Evolutionary conservation across 2,888 invertebrate genomes (phyloP).

Genomic region (Hypomecis punctinalis): DNA sequence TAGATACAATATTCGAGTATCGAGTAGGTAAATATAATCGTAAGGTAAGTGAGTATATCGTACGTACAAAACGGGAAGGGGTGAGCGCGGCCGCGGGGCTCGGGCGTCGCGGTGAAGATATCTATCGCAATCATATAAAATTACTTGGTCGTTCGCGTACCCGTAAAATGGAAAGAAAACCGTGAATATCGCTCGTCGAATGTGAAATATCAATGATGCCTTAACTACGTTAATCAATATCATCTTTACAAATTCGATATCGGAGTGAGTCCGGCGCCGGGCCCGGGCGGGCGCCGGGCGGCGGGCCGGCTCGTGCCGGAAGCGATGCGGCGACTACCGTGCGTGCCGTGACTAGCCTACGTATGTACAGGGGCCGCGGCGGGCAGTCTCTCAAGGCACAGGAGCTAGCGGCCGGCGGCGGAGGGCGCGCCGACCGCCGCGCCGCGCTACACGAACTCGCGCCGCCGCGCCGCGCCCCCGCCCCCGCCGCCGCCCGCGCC

Average conservation of each 20-base stretch:
- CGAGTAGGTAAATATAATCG: slow-evolving; percentile 16
- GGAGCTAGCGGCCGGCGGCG: slow-evolving; percentile 42
- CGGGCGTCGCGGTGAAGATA: slow-evolving; percentile 20
- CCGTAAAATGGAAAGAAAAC: slow-evolving; percentile 40
- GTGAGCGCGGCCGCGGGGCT: not conserved
- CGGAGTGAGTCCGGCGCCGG: slow-evolving; percentile 19
- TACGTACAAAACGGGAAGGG: slow-evolving; percentile 10
- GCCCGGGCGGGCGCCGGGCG: slow-evolving; percentile 18
- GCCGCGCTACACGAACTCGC: slow-evolving; percentile 49
- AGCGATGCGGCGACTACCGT: slow-evolving; percentile 40
- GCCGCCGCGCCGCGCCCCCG: slow-evolving; percentile 65
- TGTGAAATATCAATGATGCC: slow-evolving; percentile 46
- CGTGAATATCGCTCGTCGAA: slow-evolving; percentile 52
- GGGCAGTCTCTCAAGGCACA: slow-evolving; percentile 35
- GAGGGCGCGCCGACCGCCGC: slow-evolving; percentile 54
- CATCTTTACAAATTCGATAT: slow-evolving; percentile 51
- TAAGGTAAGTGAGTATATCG: slow-evolving; percentile 16
- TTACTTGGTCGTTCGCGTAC: slow-evolving; percentile 61
- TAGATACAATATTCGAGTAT: slow-evolving; percentile 10
- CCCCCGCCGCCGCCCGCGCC: slow-evolving; percentile 55
- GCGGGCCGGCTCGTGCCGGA: slow-evolving; percentile 19
- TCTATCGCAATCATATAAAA: slow-evolving; percentile 50
- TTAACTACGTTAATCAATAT: slow-evolving; percentile 46
- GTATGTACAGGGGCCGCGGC: slow-evolving; percentile 15
- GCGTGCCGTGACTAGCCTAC: slow-evolving; percentile 18